Percentiles rank a stretch among this genome's conserved stretches.
Conservation (phyloP, 2,797 vertebrate species). For the Etheostoma perlongum region DNA sequence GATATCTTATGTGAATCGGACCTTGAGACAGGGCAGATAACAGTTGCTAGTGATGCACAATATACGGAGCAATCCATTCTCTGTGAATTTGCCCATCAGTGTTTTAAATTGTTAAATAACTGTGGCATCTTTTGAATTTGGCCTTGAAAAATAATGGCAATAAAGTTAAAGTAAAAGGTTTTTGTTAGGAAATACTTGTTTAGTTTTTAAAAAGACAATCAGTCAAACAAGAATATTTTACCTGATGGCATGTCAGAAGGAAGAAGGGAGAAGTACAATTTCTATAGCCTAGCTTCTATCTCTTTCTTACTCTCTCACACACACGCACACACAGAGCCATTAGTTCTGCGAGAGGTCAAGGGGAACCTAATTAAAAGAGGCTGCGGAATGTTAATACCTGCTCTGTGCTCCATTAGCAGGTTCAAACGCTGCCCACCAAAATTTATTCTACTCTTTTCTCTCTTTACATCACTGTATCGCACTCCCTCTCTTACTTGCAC, state of each 20-base stretch:
- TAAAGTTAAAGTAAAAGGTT: not conserved
- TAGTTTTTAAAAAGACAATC: not conserved
- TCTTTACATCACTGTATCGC: constrained; percentile 9
- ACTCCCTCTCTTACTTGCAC: not conserved
- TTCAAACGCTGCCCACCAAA: constrained; percentile 39
- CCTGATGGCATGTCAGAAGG: not conserved
- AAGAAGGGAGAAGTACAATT: not conserved
- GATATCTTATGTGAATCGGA: too few species aligned
- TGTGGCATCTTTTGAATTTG: not conserved
- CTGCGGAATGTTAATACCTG: constrained; percentile 47
- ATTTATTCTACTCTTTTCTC: constrained; percentile 39
- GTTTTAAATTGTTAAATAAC: not conserved
- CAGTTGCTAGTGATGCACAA: too few species aligned
- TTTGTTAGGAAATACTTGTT: not conserved
- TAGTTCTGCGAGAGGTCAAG: constrained; percentile 52
- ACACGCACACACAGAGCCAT: constrained; percentile 22
- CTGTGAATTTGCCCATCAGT: too few species aligned
- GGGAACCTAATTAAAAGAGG: constrained; percentile 59
- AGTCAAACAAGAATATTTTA: not conserved
- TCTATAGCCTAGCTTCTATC: not conserved
- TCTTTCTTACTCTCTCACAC: not conserved
- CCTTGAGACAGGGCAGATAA: too few species aligned
- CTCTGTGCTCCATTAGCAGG: constrained; percentile 58
- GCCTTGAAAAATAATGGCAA: too few species aligned
- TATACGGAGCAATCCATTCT: too few species aligned